Evolutionary conservation across 2,113 vertebrate genomes (phyloP).

Genomic region (Australoheros scitulus): DNA sequence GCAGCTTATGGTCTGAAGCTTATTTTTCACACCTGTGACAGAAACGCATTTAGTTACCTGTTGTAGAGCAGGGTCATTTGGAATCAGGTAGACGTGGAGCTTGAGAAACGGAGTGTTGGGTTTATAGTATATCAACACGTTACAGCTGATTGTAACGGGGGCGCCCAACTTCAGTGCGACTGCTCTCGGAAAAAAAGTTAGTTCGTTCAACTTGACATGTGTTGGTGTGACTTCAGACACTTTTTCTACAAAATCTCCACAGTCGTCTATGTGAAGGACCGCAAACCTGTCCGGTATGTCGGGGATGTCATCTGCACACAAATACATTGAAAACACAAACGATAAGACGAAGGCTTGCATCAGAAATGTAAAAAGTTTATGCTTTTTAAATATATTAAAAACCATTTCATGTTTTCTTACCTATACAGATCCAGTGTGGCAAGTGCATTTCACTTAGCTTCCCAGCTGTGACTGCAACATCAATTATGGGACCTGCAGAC

Average conservation of each 20-base stretch:
- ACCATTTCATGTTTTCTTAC: background rate
- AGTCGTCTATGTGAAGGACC: constrained; percentile 36
- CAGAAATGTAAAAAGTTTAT: background rate
- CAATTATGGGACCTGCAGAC: constrained; percentile 46
- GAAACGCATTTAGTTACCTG: constrained; percentile 13
- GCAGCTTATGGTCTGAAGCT: background rate
- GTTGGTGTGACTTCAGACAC: fast-evolving
- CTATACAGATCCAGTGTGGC: constrained; percentile 47
- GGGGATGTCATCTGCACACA: constrained; percentile 3
- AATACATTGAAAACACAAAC: fast-evolving
- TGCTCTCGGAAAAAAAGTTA: constrained; percentile 7
- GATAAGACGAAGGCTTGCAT: background rate
- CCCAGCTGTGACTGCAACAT: constrained; percentile 27
- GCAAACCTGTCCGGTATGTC: constrained; percentile 2
- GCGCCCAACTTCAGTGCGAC: background rate
- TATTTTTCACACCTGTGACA: background rate
- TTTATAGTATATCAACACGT: constrained; percentile 4
- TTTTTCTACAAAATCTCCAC: constrained; percentile 38
- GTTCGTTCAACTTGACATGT: constrained; percentile 32
- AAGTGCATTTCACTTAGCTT: constrained; percentile 28
- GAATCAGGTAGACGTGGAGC: constrained; percentile 35
- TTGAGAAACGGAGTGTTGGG: background rate
- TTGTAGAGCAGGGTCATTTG: constrained; percentile 15
- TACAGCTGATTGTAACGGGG: constrained; percentile 2
- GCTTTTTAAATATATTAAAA: background rate